phyloP scores from a whole-genome alignment of 2,888 invertebrate species.

The Caenorhabditis drosophilae region DNA sequence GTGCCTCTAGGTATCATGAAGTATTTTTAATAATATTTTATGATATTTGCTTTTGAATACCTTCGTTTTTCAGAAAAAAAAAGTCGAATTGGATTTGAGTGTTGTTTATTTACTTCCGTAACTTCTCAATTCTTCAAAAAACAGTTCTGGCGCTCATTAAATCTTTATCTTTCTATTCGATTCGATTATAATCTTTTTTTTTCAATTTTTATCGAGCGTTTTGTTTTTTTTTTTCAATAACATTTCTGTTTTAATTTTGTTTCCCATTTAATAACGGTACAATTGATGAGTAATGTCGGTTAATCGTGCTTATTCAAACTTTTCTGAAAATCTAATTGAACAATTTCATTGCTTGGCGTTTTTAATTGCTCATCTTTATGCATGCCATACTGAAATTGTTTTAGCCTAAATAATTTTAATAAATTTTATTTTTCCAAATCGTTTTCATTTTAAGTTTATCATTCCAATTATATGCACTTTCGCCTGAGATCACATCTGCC shows the following conservation, averaged over 20 bases:
- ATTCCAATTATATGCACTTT: conserved; percentile 1
- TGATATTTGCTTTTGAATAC: conserved; percentile 3
- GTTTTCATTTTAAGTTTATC: not conserved
- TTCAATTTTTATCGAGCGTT: no score
- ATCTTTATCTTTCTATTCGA: no score
- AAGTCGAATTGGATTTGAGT: no score
- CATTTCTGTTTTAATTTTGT: not conserved
- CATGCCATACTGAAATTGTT: no score
- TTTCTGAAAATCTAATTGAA: not conserved
- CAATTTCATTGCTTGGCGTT: not conserved
- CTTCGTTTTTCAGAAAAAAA: not conserved
- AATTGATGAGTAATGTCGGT: not conserved
- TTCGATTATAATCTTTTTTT: not conserved
- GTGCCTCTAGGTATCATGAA: conserved; percentile 8
- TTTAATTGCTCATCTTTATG: not conserved
- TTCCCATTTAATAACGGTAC: not conserved
- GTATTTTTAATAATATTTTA: not conserved
- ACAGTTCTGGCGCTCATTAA: no score
- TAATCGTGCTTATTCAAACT: no score
- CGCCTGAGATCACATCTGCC: conserved; percentile 5
- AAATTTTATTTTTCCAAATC: conserved; percentile 2
- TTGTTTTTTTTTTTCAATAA: not conserved
- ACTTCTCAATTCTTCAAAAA: not conserved
- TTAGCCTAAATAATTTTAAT: no score
- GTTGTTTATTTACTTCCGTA: not conserved